phyloP scores from a whole-genome alignment of 2,888 invertebrate species.

The Amaurobius ferox region DNA sequence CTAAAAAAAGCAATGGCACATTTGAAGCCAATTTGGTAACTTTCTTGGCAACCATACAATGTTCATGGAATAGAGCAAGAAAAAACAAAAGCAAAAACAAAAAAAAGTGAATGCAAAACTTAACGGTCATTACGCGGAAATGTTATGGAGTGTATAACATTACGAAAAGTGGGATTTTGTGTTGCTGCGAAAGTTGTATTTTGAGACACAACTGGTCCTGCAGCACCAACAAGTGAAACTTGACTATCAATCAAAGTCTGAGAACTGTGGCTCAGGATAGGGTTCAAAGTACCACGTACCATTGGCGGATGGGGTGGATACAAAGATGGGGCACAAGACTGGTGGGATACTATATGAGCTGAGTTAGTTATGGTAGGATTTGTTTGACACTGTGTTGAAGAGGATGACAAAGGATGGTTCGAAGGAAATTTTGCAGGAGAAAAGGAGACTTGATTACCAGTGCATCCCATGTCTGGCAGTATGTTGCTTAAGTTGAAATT shows the following conservation, averaged over 20 bases:
- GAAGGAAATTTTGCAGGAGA: constrained; percentile 72
- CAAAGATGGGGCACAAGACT: constrained; percentile 75
- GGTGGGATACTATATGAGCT: constrained; percentile 76
- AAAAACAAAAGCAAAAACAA: background rate
- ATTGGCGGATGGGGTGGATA: constrained; percentile 76
- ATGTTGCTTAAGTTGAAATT: constrained; percentile 74
- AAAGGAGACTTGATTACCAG: constrained; percentile 60
- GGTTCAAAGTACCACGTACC: constrained; percentile 77
- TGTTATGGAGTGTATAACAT: constrained; percentile 77
- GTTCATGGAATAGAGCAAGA: background rate
- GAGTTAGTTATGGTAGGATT: constrained; percentile 74
- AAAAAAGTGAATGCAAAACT: background rate
- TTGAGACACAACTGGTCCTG: constrained; percentile 76
- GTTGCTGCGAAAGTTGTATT: constrained; percentile 76
- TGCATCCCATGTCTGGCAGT: constrained; percentile 72
- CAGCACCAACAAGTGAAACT: constrained; percentile 75
- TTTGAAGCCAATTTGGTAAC: no score
- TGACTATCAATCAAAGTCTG: constrained; percentile 77
- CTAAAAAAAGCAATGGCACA: background rate
- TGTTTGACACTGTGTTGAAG: constrained; percentile 50
- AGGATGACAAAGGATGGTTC: constrained; percentile 53
- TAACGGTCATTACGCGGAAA: constrained; percentile 77
- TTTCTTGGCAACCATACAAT: no score
- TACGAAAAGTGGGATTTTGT: constrained; percentile 75
- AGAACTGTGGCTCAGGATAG: constrained; percentile 77